These are phyloP conservation scores for Mormyrops attenuatus DNA, from an alignment of 2,797 vertebrate species.

Conservation along the genomic window DNA sequence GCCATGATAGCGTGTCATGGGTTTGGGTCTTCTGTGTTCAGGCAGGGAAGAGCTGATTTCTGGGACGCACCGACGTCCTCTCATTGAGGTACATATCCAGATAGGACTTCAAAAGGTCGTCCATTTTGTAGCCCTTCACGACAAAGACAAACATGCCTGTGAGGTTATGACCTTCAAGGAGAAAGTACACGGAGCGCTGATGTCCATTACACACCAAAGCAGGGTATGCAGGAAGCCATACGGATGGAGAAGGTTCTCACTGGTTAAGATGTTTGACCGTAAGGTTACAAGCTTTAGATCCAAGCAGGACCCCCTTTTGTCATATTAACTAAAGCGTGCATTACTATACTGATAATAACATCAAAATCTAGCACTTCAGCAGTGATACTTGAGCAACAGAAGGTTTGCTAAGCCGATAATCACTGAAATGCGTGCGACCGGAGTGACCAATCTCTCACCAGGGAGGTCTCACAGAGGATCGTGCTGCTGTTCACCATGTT, in stretches of 20 bases:
- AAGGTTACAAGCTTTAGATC: background rate
- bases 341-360: background rate
- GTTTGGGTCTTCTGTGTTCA: background rate
- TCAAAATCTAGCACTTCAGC: background rate
- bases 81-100: conserved; percentile 67
- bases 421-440: background rate
- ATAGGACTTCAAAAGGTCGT: conserved; percentile 82
- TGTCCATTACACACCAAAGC: background rate
- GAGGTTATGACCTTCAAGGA: background rate
- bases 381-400: background rate
- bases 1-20: too few species aligned
- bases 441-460: conserved; percentile 63
- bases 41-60: conserved; percentile 38
- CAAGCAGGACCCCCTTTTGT: background rate
- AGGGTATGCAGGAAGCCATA: background rate
- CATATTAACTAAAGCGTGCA: background rate
- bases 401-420: background rate
- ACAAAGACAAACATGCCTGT: conserved; percentile 15
- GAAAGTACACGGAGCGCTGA: background rate
- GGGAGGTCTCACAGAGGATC: conserved; percentile 78
- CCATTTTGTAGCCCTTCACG: conserved; percentile 80
- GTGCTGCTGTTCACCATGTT: conserved; percentile 64
- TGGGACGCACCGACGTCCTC: conserved; percentile 47
- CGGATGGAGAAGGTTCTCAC: background rate
- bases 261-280: background rate